Evolutionary conservation across 2,113 vertebrate species (phyloP).

Genomic region (Syrmaticus mikado): DNA sequence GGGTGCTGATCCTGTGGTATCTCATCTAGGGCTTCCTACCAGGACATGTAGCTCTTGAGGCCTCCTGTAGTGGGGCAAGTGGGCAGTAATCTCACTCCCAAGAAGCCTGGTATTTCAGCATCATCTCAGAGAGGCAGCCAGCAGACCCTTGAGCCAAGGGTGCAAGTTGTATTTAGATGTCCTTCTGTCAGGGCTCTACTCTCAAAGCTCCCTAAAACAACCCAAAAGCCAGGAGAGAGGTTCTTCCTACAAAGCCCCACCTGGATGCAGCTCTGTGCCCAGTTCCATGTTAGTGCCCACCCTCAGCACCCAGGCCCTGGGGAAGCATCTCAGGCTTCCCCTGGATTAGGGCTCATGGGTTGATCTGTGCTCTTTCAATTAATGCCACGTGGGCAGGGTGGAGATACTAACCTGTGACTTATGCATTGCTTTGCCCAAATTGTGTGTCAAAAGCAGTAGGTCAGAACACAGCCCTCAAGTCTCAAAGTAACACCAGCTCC

Average conservation of each 20-base stretch:
- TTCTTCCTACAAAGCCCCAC: background rate
- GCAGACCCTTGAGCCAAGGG: background rate
- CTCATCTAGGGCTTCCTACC: background rate
- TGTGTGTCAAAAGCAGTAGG: background rate
- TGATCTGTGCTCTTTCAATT: background rate
- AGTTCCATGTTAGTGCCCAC: background rate
- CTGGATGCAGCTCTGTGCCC: background rate
- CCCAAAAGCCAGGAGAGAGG: background rate
- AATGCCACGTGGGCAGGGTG: background rate
- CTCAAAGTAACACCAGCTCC: background rate
- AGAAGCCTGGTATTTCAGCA: background rate
- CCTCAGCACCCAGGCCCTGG: background rate
- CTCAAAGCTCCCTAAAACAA: fast-evolving
- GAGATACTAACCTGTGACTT: background rate
- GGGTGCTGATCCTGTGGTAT: background rate
- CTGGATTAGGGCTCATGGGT: background rate
- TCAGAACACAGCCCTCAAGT: background rate
- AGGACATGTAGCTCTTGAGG: background rate
- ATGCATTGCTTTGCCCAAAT: fast-evolving
- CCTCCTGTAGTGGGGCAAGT: background rate
- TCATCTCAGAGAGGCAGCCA: background rate
- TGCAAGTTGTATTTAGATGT: background rate
- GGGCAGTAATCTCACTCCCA: background rate
- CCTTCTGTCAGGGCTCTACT: background rate
- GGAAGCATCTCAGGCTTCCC: background rate